Percentiles rank a stretch among this genome's conserved stretches.
phyloP scores from a whole-genome alignment of 1,140 invertebrate species.

The Tyrophagus putrescentiae region DNA sequence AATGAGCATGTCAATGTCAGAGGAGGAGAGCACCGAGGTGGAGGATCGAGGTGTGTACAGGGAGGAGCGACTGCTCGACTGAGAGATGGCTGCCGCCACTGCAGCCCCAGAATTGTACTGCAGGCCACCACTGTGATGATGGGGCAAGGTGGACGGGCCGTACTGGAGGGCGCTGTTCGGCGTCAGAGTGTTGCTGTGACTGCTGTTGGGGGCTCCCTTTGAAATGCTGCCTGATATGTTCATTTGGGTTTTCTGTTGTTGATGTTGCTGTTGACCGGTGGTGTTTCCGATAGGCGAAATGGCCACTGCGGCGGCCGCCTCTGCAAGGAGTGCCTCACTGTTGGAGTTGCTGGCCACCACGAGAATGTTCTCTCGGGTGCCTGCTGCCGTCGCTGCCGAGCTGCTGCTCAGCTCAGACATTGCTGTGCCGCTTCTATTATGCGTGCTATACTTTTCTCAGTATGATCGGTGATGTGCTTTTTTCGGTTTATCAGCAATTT shows the following conservation, averaged over 20 bases:
- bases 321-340: neutral
- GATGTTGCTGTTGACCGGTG: neutral
- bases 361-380: neutral
- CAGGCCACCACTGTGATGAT: neutral
- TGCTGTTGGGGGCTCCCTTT: neutral
- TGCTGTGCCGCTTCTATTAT: neutral
- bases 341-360: neutral
- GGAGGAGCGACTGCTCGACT: neutral
- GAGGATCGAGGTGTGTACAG: slow-evolving; percentile 4
- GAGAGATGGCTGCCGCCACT: neutral
- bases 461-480: too few relatives aligned
- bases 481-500: too few relatives aligned
- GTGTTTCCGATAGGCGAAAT: too few relatives aligned
- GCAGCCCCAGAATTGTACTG: neutral
- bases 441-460: too few relatives aligned
- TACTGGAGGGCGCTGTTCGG: neutral
- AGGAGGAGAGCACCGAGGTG: neutral
- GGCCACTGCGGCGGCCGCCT: too few relatives aligned
- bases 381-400: neutral
- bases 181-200: neutral
- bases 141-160: neutral
- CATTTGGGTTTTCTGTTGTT: neutral
- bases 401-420: neutral
- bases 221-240: neutral
- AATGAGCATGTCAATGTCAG: slow-evolving; percentile 1